A percentile compares a stretch with the other conserved stretches of the same genome.
Evolutionary conservation across 2,888 invertebrate species (phyloP).

Genomic region (Apoderus coryli): DNA sequence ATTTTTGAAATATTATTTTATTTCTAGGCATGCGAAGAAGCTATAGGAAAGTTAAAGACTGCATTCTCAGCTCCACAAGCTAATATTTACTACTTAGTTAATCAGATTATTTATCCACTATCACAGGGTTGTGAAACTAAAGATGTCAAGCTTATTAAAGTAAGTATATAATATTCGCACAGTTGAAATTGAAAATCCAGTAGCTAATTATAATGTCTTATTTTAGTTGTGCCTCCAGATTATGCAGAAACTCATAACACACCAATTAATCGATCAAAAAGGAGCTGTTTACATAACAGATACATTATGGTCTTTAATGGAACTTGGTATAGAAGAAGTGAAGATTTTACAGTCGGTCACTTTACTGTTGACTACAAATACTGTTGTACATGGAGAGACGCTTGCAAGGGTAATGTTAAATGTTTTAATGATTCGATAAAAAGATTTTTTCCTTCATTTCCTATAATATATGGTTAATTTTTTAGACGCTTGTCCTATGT

Average conservation of each 20-base stretch:
- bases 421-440: constrained; percentile 1
- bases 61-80: constrained; percentile 62
- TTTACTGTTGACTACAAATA: constrained; percentile 85
- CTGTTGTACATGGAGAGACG: constrained; percentile 86
- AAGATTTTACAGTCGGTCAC: constrained; percentile 94
- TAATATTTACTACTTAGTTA: constrained; percentile 77
- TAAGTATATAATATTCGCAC: too few species aligned
- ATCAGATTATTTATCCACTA: constrained; percentile 90
- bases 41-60: constrained; percentile 74
- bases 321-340: constrained; percentile 87
- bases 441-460: constrained; percentile 1
- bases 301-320: constrained; percentile 86
- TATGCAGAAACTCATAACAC: constrained; percentile 86
- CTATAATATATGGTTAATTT: constrained; percentile 11
- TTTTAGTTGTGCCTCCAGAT: constrained; percentile 79
- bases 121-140: constrained; percentile 97
- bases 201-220: constrained; percentile 7
- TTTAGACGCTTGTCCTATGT: constrained; percentile 82
- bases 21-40: constrained; percentile 87
- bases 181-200: not conserved
- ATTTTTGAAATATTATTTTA: constrained; percentile 11
- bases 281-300: constrained; percentile 88
- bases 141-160: constrained; percentile 88
- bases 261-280: constrained; percentile 79
- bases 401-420: constrained; percentile 64